A percentile compares a stretch with the other conserved stretches of the same genome.
These are phyloP conservation scores for Drosophila acutilabella DNA, from an alignment of 2,888 invertebrate species.

Conservation along the genomic window DNA sequence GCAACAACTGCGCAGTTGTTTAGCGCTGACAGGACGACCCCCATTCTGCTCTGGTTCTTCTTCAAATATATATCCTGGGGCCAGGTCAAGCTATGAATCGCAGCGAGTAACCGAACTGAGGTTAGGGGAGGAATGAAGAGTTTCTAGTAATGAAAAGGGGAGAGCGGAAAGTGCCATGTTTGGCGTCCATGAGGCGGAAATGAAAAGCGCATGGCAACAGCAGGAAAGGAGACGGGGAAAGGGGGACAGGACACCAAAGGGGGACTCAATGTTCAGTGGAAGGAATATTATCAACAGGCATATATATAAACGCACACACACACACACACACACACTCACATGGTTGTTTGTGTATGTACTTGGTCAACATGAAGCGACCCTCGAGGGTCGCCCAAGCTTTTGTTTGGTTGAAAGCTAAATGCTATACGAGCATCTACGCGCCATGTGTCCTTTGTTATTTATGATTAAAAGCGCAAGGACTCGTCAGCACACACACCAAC, in stretches of 20 bases:
- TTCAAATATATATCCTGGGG: constrained; percentile 51
- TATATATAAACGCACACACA: constrained; percentile 43
- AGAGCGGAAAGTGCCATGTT: constrained; percentile 66
- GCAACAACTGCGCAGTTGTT: constrained; percentile 66
- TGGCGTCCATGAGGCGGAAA: constrained; percentile 81
- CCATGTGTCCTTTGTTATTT: constrained; percentile 81
- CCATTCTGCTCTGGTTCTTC: neutral
- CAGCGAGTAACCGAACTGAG: constrained; percentile 33
- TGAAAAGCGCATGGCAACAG: constrained; percentile 69
- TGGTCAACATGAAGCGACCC: constrained; percentile 63
- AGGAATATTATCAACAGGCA: constrained; percentile 77
- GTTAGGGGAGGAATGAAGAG: neutral
- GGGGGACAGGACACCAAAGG: constrained; percentile 8
- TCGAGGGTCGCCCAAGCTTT: constrained; percentile 62
- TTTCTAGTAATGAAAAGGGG: neutral
- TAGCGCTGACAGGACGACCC: constrained; percentile 46
- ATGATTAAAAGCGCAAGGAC: constrained; percentile 82
- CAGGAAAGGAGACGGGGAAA: constrained; percentile 4
- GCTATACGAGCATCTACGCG: constrained; percentile 69
- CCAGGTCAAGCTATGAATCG: constrained; percentile 63
- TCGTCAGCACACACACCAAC: constrained; percentile 39
- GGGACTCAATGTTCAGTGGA: constrained; percentile 44
- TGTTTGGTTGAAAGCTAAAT: constrained; percentile 75
- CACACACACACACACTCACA: constrained; percentile 22
- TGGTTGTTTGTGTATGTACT: neutral